A percentile compares a stretch with the other conserved stretches of the same genome.
These are phyloP conservation scores for Elaphurus davidianus DNA, from an alignment of 2,113 vertebrate species.

Conservation along the genomic window DNA sequence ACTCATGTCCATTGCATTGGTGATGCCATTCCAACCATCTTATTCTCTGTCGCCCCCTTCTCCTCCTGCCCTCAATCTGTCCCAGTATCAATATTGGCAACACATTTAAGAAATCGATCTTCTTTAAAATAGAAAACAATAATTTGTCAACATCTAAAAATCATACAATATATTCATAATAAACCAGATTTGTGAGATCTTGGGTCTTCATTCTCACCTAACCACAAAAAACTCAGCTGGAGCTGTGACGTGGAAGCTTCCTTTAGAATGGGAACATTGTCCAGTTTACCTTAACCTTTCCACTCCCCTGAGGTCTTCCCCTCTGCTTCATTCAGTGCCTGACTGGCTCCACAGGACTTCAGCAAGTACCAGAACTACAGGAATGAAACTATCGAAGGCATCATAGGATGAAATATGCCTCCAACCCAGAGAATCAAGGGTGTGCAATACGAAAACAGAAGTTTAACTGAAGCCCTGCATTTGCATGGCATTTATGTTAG, in stretches of 20 bases:
- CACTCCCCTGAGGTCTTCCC: accelerated
- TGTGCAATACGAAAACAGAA: neutral
- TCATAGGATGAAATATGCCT: neutral
- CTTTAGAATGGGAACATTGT: neutral
- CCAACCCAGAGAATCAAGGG: neutral
- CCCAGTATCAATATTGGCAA: neutral
- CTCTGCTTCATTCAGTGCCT: neutral
- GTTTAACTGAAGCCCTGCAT: neutral
- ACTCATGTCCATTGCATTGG: neutral
- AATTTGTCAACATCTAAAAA: neutral
- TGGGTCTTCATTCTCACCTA: neutral
- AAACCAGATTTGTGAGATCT: neutral
- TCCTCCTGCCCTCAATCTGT: neutral
- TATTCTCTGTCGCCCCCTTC: neutral
- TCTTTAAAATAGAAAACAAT: neutral
- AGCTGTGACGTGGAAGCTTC: neutral
- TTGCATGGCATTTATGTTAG: neutral
- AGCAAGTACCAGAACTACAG: neutral
- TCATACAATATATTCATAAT: neutral
- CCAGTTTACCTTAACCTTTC: neutral
- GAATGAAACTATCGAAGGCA: neutral
- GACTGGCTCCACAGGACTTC: neutral
- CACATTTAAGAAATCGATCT: neutral
- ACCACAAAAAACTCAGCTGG: neutral
- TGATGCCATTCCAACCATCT: neutral